Base-by-base conservation (phyloP, 1,140 invertebrate species). In the Drosophila ficusphila region DNA sequence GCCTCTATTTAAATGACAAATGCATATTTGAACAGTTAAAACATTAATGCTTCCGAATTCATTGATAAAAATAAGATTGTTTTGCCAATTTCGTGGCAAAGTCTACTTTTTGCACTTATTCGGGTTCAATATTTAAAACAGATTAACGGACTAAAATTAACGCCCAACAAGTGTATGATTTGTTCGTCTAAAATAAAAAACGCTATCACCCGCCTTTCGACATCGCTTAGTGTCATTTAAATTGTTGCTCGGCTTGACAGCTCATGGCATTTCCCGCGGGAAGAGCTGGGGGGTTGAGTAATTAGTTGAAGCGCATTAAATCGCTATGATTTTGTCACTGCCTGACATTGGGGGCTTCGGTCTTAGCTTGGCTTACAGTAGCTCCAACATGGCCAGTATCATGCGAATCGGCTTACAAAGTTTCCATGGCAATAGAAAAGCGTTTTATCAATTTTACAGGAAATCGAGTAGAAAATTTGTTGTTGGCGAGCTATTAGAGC, bases 281-380 rank as follows among this genome's bases (percentile, higher is more conserved):
- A 31, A 4, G 7, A 33, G 33, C 42, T 31, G n/a, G 38, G 54
- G 60, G 29, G 12, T 38, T 49, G 12, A 12, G 36, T 85, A 85
- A 79, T 85, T 76, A 79, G 61, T 51, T 73, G 53, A 52, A 56
- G 72, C 76, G 48, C 67, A 73, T 79, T 82, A 70, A 58, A 62
- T 51, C 49, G 57, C 47, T 48, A 76, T 71, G 75, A 79, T 79
- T 71, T 77, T 79, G 79, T 61, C 62, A 58, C 70, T 54, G 67
- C 29, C 47, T 51, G 58, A 52, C 62, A 78, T 83, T 64, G 69
- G 33, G 33, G 48, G 36, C 18, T 48, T 47, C 16, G 42, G 31
- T 18, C 68, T 56, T 29, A 56, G 53, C n/a, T 34, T 27, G 12
- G 14, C 7, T 21, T 48, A 33, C 29, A 18, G 25, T 19, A 29